Conservation (phyloP, 2,797 vertebrate species). For the Picus viridis region DNA sequence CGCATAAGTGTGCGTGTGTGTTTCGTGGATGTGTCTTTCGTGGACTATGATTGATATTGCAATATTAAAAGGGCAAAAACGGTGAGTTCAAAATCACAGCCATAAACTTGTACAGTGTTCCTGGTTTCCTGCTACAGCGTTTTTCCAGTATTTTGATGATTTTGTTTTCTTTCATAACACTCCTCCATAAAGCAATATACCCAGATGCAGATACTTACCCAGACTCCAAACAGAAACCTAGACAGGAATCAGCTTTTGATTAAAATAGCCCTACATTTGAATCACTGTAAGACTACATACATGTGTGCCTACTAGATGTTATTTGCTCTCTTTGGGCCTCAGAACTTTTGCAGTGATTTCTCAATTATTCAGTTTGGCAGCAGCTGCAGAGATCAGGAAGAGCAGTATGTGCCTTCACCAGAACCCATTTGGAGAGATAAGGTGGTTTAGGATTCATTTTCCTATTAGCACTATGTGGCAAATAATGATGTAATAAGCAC, state of each 20-base stretch:
- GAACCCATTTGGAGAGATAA: background rate
- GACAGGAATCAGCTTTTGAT: constrained; percentile 56
- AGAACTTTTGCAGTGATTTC: background rate
- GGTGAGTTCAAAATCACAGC: background rate
- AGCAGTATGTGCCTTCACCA: background rate
- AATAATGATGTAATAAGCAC: constrained; percentile 7
- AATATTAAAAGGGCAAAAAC: background rate
- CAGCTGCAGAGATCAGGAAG: background rate
- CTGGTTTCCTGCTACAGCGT: background rate
- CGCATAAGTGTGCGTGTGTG: background rate
- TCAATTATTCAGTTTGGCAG: background rate
- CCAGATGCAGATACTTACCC: constrained; percentile 59
- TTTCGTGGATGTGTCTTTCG: background rate
- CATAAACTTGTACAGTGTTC: background rate
- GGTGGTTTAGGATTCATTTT: background rate
- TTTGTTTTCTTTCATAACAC: background rate
- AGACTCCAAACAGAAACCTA: constrained; percentile 44
- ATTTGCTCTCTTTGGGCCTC: background rate
- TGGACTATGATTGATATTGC: background rate
- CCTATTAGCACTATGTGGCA: background rate
- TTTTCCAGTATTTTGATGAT: background rate
- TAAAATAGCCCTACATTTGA: constrained; percentile 54
- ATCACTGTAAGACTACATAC: background rate
- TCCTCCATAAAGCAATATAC: background rate
- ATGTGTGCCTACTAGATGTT: background rate